Evolutionary conservation across 2,113 vertebrate species (phyloP), one percentile per base, ranked within the genome.

Genomic region (Carollia perspicillata): DNA sequence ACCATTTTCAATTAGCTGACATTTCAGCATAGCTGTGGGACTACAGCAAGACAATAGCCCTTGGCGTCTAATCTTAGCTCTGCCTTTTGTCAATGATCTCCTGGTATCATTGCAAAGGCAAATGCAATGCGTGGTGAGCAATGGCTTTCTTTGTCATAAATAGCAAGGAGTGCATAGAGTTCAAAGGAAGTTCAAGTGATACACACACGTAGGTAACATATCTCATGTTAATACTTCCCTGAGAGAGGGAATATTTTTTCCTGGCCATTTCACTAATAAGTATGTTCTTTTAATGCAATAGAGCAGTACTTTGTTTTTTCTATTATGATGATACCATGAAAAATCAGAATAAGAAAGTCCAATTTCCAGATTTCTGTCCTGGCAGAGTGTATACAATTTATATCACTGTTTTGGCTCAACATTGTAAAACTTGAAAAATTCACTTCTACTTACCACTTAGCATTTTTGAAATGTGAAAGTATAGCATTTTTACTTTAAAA

Each of bases 1-100:
- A 98, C 97, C 97, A 98, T 98, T 98, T 98, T 98, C 98, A 98
- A 98, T 98, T 98, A 99, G 97, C 95, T 98, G 98, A 97, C 97
- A 98, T 98, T 98, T 98, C 97, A 98, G 98, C 94, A 97, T 81
- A 96, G 98, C 98, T 98, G 95, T 97, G 98, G 94, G 98, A 98
- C 94, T 97, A 33, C 47, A 94, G 84, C 63, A 97, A 98, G 96
- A 98, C 97, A 98, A 98, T 98, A 98, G 98, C 97, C 94, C 86
- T 89, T 10, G 53, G 90, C 92, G 97, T 93, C 97, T 98, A 97
- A 97, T 98, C 95, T 97, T 95, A 97, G 94, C 60, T 95, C 71
- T 96, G 90, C 71, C 92, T 97, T 98, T 98, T 97, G 97, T 98
- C 98, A 96, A 95, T 98, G 98, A 81, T 96, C 96, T 92, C 89